These are phyloP conservation scores for Athene noctua DNA, from an alignment of 2,113 vertebrate genomes.

Conservation along the genomic window DNA sequence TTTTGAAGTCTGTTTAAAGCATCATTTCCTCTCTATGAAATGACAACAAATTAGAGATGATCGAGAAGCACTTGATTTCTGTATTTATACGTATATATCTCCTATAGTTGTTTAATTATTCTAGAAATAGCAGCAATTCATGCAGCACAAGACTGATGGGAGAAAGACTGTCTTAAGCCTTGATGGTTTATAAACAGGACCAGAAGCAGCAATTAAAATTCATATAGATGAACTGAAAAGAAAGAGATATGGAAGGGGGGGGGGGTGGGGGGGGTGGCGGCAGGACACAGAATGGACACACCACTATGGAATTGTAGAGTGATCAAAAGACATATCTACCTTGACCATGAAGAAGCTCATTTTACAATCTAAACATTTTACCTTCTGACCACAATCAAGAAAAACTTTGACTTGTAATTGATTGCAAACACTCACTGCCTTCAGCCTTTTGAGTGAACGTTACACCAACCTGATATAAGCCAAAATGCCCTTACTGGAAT, in stretches of 20 bases:
- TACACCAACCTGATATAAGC: background rate
- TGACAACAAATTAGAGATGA: background rate
- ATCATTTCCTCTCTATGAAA: background rate
- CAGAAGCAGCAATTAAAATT: background rate
- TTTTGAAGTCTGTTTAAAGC: background rate
- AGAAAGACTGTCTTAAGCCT: background rate
- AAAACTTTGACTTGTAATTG: background rate
- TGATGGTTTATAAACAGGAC: background rate
- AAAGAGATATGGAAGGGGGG: too few species aligned
- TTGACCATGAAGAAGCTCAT: background rate
- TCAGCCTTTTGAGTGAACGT: background rate
- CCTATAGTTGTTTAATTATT: background rate
- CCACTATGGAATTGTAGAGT: background rate
- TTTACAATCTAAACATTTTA: background rate
- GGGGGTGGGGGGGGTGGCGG: too few species aligned
- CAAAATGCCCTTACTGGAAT: background rate
- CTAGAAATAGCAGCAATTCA: background rate
- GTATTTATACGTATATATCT: background rate
- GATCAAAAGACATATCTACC: background rate
- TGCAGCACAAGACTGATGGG: background rate
- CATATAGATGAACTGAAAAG: background rate
- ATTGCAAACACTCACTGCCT: background rate
- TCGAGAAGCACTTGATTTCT: background rate
- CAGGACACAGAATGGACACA: too few species aligned
- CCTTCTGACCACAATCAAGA: background rate